These are phyloP conservation scores for Anorthoa munda DNA, from an alignment of 2,888 invertebrate genomes.

Conservation along the genomic window DNA sequence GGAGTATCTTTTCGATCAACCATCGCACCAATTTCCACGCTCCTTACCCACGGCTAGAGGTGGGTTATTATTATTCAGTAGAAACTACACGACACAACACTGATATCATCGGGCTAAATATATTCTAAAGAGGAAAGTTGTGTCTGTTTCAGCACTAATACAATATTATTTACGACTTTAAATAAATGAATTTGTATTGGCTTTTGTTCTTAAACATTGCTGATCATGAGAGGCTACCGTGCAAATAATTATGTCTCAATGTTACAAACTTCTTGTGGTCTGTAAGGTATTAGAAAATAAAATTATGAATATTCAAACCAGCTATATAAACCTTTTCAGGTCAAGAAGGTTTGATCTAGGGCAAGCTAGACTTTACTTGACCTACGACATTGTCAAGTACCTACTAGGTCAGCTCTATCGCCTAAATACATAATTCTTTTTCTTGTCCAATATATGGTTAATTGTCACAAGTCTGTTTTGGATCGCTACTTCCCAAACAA, in stretches of 20 bases:
- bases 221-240: background rate
- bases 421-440: slow-evolving; percentile 9
- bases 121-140: slow-evolving; percentile 44
- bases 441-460: background rate
- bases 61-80: slow-evolving; percentile 48
- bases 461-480: background rate
- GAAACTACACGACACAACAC: slow-evolving; percentile 36
- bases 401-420: background rate
- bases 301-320: background rate
- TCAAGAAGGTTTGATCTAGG: slow-evolving; percentile 10
- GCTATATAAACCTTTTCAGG: background rate
- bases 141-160: slow-evolving; percentile 34
- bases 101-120: slow-evolving; percentile 58
- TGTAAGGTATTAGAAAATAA: background rate
- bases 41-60: slow-evolving; percentile 27
- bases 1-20: slow-evolving; percentile 11
- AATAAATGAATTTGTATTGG: background rate
- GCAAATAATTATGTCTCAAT: background rate
- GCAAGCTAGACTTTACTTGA: slow-evolving; percentile 11
- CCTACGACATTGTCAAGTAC: slow-evolving; percentile 2
- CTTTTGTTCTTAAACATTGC: background rate
- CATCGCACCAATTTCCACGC: slow-evolving; percentile 27
- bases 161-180: slow-evolving; percentile 23
- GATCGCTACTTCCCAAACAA: background rate
- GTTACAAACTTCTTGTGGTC: background rate